Base-by-base conservation (phyloP, 2,888 invertebrate species). In the Miltochrista miniata region DNA sequence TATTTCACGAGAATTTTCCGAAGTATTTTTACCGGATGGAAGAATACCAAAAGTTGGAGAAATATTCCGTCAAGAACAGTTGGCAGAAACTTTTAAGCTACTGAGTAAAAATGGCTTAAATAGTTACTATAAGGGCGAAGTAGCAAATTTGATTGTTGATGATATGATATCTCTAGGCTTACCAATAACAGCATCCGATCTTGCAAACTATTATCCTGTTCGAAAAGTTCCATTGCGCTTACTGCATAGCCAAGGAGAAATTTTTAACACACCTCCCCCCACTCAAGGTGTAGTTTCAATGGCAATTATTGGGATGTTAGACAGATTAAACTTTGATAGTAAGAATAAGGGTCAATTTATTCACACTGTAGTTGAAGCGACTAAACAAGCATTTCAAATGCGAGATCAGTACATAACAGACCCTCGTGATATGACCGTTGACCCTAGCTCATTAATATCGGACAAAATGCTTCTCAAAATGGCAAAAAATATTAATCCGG, bases 231-330 rank as follows among this genome's bases (percentile, higher is more conserved):
- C 90, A 34, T 62, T 90, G 59, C 68, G 75, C 56, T 65, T 88
- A 51, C 45, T 68, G 30, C 89, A 87, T 49, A 79, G 72, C 35
- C 65, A 76, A 38, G 89, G 87, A 0, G 83, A 85, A 46, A 39
- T 90, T 47, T 85, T 74, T 43, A 90, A 90, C 59, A 59, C 79
- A 54, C 89, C 90, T 30, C 88, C 90, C 33, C 90, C 90, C n/a
- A 83, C 90, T n/a, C 89, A 90, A 70, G 90, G 90, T 5, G 55
- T 85, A 59, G 79, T 83, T 56, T 90, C 89, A 1, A 61, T 90
- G 37, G 68, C 79, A 7, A 75, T 90, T 51, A 79, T 90, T 36
- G 87, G 85, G 31, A 76, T 90, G 13, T 68, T 90, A 57, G 88
- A 90, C 34, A 78, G 79, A 53, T 70, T 90, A 56, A 67, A 79